Base-by-base conservation (phyloP, 1,140 invertebrate genomes). In the Caenorhabditis remanei region DNA sequence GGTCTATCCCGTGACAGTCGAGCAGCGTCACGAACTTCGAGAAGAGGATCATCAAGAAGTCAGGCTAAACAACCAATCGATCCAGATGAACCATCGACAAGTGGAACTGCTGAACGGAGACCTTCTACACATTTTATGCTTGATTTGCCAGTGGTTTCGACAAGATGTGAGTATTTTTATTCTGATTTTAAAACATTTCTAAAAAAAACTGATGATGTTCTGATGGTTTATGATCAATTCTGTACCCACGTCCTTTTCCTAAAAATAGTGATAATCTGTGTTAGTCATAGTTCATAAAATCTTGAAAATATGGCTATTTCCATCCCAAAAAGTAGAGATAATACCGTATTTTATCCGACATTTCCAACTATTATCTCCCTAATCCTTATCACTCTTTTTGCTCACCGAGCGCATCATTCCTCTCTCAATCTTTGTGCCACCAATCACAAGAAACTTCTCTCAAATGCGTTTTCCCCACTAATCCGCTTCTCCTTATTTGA, bases 81-180 rank as follows among this genome's bases (percentile, higher is more conserved):
- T 48, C 32, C 46, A 48, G 71, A 79, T 19, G 71, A 79, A 50
- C 71, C 71, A 79, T 79, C 71, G 46, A 79, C 71, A n/a, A 79
- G 71, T 79, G 46, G 46, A 11, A 79, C 46, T 46, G n/a, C 71
- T 4, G 71, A 79, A 9, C 14, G 71, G 19, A 79, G 46, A 41
- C 46, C 46, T 3, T 79, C 71, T 6, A 79, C 71, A 24, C 71
- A 79, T 50, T 79, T 79, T 13, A 50, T 50, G 46, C 14, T 79
- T 46, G 71, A 79, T 79, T 19, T 79, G 5, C 71, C 71, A 24
- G 71, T 79, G 19, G 71, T 79, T 48, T 79, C 71, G 11, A 79
- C 43, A 11, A 21, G 71, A 79, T 79, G 71, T 79, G n/a, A 79
- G 71, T 79, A 14, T 43, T 79, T 48, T 48, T 46, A 0, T 21